phyloP scores from a whole-genome alignment of 2,113 vertebrate species.

The Xiphias gladius region DNA sequence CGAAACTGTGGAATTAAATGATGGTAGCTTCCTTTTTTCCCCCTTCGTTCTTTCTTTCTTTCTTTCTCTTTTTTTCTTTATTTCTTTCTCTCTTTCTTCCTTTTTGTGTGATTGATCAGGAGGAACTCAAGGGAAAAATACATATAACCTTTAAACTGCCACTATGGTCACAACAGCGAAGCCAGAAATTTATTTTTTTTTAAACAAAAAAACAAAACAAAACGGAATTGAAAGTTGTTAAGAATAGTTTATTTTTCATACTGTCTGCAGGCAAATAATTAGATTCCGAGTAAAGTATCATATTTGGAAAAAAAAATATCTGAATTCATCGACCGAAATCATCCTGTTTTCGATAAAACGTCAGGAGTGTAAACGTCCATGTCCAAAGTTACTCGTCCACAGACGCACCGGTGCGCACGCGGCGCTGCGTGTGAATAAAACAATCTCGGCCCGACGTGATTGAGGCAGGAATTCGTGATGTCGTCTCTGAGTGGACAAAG shows the following conservation, averaged over 20 bases:
- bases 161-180: neutral
- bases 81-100: constrained; percentile 12
- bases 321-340: neutral
- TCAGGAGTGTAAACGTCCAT: neutral
- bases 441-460: constrained; percentile 10
- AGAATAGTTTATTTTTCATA: neutral
- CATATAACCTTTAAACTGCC: neutral
- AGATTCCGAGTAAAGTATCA: neutral
- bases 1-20: constrained; percentile 30
- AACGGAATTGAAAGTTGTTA: neutral
- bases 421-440: constrained; percentile 5
- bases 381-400: neutral
- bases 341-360: neutral
- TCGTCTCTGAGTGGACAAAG: constrained; percentile 32
- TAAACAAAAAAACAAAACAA: no score
- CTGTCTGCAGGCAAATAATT: neutral
- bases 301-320: neutral
- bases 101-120: no score
- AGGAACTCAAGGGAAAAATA: neutral
- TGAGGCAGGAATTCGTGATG: constrained; percentile 9
- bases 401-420: neutral
- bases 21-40: neutral
- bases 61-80: neutral
- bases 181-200: neutral
- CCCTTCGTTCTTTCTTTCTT: constrained; percentile 11